Base-by-base conservation (phyloP, 2,113 vertebrate genomes). In the Capra hircus region DNA sequence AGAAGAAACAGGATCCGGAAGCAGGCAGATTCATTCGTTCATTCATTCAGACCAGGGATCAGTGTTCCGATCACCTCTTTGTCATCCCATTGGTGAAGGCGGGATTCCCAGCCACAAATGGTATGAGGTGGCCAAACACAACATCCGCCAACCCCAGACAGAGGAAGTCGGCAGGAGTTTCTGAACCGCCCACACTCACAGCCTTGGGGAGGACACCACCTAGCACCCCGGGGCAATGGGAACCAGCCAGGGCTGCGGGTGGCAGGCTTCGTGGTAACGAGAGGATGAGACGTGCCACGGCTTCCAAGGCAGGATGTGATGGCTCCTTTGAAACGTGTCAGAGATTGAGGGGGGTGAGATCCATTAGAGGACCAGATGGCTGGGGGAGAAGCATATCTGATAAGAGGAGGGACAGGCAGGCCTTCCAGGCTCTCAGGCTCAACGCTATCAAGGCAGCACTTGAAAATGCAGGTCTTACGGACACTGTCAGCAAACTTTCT, bases 121-220 rank as follows among this genome's bases (percentile, higher is more conserved):
- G 17, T 4, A 9, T 9, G 3, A 27, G n/a, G 11, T 27, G 25
- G 14, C 28, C 0, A 0, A 52, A 21, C 36, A 28, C 33, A 2
- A 3, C 6, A 5, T 33, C 25, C 0, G 10, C 19, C 5, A 17
- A 7, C 40, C 0, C 48, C 11, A 12, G n/a, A 57, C n/a, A 25
- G 62, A 45, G 0, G 59, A 60, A 15, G 36, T 5, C 2, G 23
- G 60, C 74, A 33, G 14, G 7, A 15, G 48, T 27, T 30, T 25
- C 8, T 23, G 14, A 21, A 10, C 19, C 16, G 0, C 86, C 6
- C 11, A 1, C 2, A 1, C 57, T 33, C 30, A 17, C 9, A 30
- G 82, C 81, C 10, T 3, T 10, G 16, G 10, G 36, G 10, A 45
- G 53, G 40, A 52, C 4, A 1, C 45, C 3, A 0, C 17, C 6